Evolutionary conservation across 2,888 invertebrate genomes (phyloP), one percentile per base, ranked within the genome.

Genomic region (Diplazon laetatorius): DNA sequence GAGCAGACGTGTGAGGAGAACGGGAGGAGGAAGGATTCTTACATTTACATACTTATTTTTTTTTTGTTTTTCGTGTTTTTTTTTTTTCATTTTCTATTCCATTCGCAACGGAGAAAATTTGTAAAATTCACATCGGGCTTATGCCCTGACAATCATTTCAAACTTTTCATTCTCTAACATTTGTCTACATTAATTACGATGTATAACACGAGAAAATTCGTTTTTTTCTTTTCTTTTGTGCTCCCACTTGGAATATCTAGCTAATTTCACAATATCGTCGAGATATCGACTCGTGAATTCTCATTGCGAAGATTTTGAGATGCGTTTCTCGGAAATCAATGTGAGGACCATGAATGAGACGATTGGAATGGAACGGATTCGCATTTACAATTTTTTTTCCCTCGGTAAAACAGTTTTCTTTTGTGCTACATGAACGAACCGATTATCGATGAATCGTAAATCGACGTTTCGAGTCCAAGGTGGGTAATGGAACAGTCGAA

Each of bases 211-310:
- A 76, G 44, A 63, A 76, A 72, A 57, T 76, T 55, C 59, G 65
- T 59, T 8, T 63, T 69, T 59, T 55, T 77, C 68, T 48, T 65
- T 42, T 46, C 50, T 62, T 77, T 71, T 75, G 75, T 72, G 71
- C 74, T 65, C 71, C 77, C 68, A 69, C 69, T 70, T 65, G 72
- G 63, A 71, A 66, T 77, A 52, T 72, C 74, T 75, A 77, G 57
- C 55, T 77, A 77, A n/a, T 75, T 69, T 75, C 65, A 80, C 81
- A 75, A 75, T 65, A n/a, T 72, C 71, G 39, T 70, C 68, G 42
- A 63, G 71, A 65, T 75, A 70, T 60, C 57, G 48, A 68, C 42
- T 42, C 62, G n/a, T n/a, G 59, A 9, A 70, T 46, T 30, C 60
- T 66, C 66, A 16, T 68, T 37, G 42, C 52, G 63, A 73, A 30